These are phyloP conservation scores for Chrysogorgia sp. DNA, from an alignment of 92 coral and sea anemone genomes.

Conservation along the genomic window DNA sequence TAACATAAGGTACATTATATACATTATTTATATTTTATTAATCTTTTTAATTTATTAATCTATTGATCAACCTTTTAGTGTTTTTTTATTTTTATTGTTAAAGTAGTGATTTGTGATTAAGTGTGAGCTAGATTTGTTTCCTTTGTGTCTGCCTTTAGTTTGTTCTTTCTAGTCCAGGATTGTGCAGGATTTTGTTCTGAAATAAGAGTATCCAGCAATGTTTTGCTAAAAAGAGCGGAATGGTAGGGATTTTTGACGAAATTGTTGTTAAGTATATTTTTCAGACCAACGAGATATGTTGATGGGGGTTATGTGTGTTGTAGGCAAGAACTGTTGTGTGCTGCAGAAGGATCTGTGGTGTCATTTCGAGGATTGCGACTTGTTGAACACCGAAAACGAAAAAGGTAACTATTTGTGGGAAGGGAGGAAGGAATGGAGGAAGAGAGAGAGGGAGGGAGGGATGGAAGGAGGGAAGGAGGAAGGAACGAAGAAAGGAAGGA, in stretches of 20 bases:
- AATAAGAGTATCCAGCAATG: conserved; percentile 2
- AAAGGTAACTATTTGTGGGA: not conserved
- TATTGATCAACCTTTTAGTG: too few species aligned
- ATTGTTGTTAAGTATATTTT: not conserved
- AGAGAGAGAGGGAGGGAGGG: too few species aligned
- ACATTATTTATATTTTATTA: not conserved
- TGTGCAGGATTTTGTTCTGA: not conserved
- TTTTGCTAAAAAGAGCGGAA: not conserved
- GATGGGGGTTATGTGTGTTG: conserved; percentile 1
- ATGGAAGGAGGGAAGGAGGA: too few species aligned
- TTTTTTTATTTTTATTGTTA: too few species aligned
- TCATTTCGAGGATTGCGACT: conserved; percentile 19
- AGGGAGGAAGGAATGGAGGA: too few species aligned
- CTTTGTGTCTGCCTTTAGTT: not conserved
- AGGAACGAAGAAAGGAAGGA: too few species aligned
- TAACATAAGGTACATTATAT: not conserved
- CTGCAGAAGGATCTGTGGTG: conserved; percentile 1
- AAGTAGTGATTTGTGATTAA: too few species aligned
- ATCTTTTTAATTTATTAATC: not conserved
- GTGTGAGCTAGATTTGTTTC: not conserved
- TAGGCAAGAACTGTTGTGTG: conserved; percentile 17
- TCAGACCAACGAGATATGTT: too few species aligned
- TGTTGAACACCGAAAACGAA: conserved; percentile 1
- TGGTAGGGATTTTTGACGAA: conserved; percentile 13
- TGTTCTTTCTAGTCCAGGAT: conserved; percentile 22